These are phyloP conservation scores for Pectinophora gossypiella DNA, from an alignment of 1,140 invertebrate species.

Conservation along the genomic window DNA sequence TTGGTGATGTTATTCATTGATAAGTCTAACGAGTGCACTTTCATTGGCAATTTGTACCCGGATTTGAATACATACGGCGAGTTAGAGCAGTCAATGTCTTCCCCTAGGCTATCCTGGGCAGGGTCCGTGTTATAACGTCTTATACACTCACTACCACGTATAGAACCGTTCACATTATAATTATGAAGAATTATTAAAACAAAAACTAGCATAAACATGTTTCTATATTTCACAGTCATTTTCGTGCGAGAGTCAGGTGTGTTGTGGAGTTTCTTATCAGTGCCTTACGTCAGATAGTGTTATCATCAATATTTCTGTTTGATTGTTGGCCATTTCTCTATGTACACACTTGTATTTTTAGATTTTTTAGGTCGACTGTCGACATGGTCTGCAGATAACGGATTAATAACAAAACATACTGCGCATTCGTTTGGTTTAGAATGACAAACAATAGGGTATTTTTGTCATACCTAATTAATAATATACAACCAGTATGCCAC, in stretches of 20 bases:
- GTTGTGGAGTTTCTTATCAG: slow-evolving; percentile 30
- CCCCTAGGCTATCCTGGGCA: slow-evolving; percentile 35
- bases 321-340: slow-evolving; percentile 56
- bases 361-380: slow-evolving; percentile 21
- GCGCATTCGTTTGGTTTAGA: no score
- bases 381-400: no score
- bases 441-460: no score
- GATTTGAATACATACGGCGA: slow-evolving; percentile 24
- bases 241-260: not conserved
- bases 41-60: slow-evolving; percentile 29
- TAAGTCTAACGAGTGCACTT: slow-evolving; percentile 47
- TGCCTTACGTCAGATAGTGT: slow-evolving; percentile 18
- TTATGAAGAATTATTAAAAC: not conserved
- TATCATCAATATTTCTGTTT: slow-evolving; percentile 43
- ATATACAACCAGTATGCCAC: no score
- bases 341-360: no score
- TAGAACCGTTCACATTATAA: slow-evolving; percentile 20
- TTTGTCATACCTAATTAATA: no score
- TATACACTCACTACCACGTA: slow-evolving; percentile 49
- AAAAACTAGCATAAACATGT: not conserved
- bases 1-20: slow-evolving; percentile 54
- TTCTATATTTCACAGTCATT: not conserved
- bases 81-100: slow-evolving; percentile 52
- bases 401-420: no score
- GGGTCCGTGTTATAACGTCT: slow-evolving; percentile 33